Conservation (phyloP, 2,113 vertebrate species). For the Willisornis vidua region DNA sequence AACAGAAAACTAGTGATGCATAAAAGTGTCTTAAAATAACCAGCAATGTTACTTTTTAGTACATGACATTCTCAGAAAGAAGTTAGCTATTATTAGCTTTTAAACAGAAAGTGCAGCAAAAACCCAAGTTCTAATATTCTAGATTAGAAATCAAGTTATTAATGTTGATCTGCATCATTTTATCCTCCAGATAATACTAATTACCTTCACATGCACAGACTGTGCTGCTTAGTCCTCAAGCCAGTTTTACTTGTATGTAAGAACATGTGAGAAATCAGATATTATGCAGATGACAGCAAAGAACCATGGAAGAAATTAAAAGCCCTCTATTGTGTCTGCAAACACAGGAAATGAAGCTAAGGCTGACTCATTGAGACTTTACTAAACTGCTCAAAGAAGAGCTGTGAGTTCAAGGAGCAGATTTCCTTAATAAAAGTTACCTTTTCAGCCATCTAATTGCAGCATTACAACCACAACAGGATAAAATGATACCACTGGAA, state of each 20-base stretch:
- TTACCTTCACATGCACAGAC: background rate
- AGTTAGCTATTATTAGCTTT: conserved; percentile 20
- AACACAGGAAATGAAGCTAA: conserved; percentile 55
- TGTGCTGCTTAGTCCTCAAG: background rate
- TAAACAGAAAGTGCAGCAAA: background rate
- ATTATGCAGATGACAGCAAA: background rate
- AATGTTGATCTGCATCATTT: background rate
- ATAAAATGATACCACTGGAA: background rate
- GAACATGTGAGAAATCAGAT: background rate
- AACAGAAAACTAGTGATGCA: conserved; percentile 1
- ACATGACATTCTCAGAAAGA: background rate
- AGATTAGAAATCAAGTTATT: background rate
- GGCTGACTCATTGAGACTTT: conserved; percentile 42
- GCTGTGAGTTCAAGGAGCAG: background rate
- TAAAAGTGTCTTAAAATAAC: background rate
- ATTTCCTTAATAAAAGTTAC: background rate
- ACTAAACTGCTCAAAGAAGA: background rate
- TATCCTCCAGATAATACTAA: background rate
- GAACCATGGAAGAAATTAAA: conserved; percentile 50
- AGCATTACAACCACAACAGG: background rate
- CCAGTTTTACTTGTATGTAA: background rate
- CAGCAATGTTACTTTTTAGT: conserved; percentile 4
- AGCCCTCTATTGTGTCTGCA: conserved; percentile 13
- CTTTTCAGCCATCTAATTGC: background rate
- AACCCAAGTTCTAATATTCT: background rate